Evolutionary conservation across 2,797 vertebrate species (phyloP), one percentile per base, ranked within the genome.

Genomic region (Menidia menidia): DNA sequence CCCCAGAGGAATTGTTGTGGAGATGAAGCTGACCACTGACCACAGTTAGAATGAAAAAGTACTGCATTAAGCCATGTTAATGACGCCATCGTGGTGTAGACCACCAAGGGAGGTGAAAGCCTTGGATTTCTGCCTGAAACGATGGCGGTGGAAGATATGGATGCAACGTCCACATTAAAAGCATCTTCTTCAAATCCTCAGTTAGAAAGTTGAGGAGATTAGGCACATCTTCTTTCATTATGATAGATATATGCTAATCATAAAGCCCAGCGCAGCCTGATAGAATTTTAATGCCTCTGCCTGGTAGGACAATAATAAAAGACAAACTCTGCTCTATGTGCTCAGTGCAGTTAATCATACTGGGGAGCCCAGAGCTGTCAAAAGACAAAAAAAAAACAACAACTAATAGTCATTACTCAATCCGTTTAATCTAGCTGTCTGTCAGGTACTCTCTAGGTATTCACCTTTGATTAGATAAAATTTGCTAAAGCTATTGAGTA

Each of bases 1-100:
- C 89, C 68, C 47, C 35, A 30, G 43, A 77, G 57, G 78, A 78
- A 76, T 74, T 68, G 32, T 42, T 59, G 4, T 73, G 71, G 48
- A 6, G 58, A 80, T 80, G 80, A 89, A 89, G 52, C 69, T 58
- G 83, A 63, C 84, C 77, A 57, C 83, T 77, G 70, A 79, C 71
- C 55, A 75, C 35, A 14, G 62, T 82, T 77, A 84, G 73, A 78
- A 81, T 75, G 76, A 85, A 73, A 77, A 84, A 79, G 35, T 35
- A 12, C 41, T 54, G 31, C n/a, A 30, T 6, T 64, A 73, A 70
- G 65, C 25, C 39, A 50, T 41, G 41, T 64, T 80, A 75, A 88
- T 83, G 72, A 79, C 73, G 63, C 55, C 55, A 67, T 71, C 78
- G 57, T 50, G 52, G 62, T 79, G 67, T 41, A 59, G 77, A 61